phyloP scores from a whole-genome alignment of 1,140 invertebrate species.

The Neodiprion pinetum region DNA sequence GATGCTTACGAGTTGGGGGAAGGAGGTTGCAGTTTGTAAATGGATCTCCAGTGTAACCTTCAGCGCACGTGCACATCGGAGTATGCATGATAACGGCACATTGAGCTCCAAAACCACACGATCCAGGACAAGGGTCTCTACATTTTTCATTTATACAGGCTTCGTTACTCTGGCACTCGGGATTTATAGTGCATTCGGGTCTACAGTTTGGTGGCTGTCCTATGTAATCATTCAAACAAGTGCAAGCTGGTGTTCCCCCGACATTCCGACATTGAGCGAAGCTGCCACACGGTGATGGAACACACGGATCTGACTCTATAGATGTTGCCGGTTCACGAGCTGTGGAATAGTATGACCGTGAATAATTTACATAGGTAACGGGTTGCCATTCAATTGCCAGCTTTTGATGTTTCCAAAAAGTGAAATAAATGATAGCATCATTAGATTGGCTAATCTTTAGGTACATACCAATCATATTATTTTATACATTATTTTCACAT shows the following conservation, averaged over 20 bases:
- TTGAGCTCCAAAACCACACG: slow-evolving; percentile 74
- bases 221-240: slow-evolving; percentile 73
- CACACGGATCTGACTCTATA: slow-evolving; percentile 59
- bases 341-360: background rate
- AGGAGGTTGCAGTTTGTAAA: slow-evolving; percentile 67
- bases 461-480: too few species aligned
- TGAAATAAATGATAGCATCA: background rate
- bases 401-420: background rate
- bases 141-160: slow-evolving; percentile 64
- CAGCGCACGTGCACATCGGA: slow-evolving; percentile 75
- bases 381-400: background rate
- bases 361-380: background rate
- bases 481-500: too few species aligned
- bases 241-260: slow-evolving; percentile 58
- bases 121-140: slow-evolving; percentile 72
- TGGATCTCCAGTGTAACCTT: slow-evolving; percentile 72
- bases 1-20: slow-evolving; percentile 47
- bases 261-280: slow-evolving; percentile 67
- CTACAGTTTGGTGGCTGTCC: slow-evolving; percentile 74
- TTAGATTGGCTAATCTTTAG: too few species aligned
- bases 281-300: slow-evolving; percentile 72
- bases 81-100: slow-evolving; percentile 76
- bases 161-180: slow-evolving; percentile 62
- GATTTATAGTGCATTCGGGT: slow-evolving; percentile 64
- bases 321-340: slow-evolving; percentile 32